Evolutionary conservation across 2,797 vertebrate genomes (phyloP).

Genomic region (Oryzias sinensis): DNA sequence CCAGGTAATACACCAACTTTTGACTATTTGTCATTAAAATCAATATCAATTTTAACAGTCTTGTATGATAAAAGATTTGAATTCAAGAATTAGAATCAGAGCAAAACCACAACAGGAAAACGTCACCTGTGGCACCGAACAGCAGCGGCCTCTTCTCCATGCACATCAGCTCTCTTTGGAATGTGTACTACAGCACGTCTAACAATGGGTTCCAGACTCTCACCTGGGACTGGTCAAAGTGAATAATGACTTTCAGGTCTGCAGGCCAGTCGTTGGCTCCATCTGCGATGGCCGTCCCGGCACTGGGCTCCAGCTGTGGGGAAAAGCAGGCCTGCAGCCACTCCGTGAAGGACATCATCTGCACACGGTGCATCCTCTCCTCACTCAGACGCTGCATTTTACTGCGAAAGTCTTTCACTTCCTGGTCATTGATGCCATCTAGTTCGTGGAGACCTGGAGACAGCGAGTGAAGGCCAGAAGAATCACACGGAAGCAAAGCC

Average conservation of each 20-base stretch:
- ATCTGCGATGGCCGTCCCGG: conserved; percentile 62
- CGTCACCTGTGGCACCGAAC: not conserved
- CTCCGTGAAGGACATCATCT: conserved; percentile 87
- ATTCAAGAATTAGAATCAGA: not conserved
- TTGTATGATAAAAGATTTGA: too few species aligned
- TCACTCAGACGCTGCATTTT: conserved; percentile 93
- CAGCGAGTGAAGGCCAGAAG: not conserved
- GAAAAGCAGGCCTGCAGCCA: conserved; percentile 92
- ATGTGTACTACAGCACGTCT: not conserved
- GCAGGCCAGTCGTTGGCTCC: conserved; percentile 80
- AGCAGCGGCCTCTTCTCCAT: not conserved
- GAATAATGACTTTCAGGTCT: conserved; percentile 90
- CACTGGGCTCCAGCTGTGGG: conserved; percentile 83
- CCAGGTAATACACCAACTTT: too few species aligned
- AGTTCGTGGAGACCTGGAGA: conserved; percentile 92
- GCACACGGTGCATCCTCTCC: conserved; percentile 86
- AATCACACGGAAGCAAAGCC: not conserved
- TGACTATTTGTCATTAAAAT: too few species aligned
- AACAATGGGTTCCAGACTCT: conserved; percentile 16
- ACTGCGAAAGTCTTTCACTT: conserved; percentile 94
- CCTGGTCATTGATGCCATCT: conserved; percentile 90
- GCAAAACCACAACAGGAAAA: not conserved
- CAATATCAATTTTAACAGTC: too few species aligned
- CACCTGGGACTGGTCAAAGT: conserved; percentile 94
- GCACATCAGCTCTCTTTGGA: not conserved